Evolutionary conservation across 2,113 vertebrate species (phyloP).

Genomic region (Bubo bubo): DNA sequence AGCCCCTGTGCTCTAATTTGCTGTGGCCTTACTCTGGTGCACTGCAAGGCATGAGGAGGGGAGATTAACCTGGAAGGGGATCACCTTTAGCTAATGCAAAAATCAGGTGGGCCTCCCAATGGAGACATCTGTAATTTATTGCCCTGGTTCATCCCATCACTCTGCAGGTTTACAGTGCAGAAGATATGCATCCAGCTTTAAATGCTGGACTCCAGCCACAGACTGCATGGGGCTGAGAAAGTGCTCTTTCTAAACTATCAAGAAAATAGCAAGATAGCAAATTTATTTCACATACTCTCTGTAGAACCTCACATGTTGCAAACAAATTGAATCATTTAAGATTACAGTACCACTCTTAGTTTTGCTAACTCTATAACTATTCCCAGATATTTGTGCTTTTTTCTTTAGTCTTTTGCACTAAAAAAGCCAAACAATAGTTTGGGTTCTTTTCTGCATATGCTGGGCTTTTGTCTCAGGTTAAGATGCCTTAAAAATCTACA

Average conservation of each 20-base stretch:
- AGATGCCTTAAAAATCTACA: not conserved
- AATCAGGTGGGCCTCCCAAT: conserved; percentile 41
- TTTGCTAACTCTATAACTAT: not conserved
- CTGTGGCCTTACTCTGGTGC: not conserved
- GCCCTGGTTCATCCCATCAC: not conserved
- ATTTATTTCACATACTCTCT: not conserved
- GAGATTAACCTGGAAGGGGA: conserved; percentile 28
- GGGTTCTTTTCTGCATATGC: not conserved
- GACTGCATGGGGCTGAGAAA: not conserved
- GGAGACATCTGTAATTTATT: conserved; percentile 11
- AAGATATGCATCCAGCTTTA: not conserved
- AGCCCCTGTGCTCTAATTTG: not conserved
- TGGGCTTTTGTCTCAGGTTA: not conserved
- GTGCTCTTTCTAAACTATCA: not conserved
- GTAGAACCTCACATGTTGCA: not conserved
- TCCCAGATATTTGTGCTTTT: not conserved
- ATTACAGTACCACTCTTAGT: not conserved
- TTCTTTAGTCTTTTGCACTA: not conserved
- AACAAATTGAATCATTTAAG: not conserved
- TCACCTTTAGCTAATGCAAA: conserved; percentile 47
- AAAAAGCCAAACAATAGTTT: not conserved
- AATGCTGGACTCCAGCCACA: not conserved
- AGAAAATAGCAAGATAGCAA: not conserved
- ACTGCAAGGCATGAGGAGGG: not conserved
- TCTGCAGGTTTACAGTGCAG: not conserved